phyloP scores from a whole-genome alignment of 2,113 vertebrate species.

The human region DNA sequence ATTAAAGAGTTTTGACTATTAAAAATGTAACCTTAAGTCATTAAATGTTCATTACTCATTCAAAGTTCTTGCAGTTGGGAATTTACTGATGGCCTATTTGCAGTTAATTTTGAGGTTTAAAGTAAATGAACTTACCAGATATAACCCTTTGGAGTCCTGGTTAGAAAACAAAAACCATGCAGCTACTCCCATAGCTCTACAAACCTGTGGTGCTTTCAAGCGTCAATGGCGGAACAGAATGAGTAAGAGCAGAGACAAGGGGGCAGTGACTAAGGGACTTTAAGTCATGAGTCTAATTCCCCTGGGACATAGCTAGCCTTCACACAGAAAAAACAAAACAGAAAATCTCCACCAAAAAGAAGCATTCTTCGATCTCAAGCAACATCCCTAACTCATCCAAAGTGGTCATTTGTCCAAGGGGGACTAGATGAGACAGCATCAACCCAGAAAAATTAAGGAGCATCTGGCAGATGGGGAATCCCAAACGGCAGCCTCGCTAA shows the following conservation, averaged over 20 bases:
- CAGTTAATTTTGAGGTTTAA: neutral
- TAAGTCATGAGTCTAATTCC: neutral
- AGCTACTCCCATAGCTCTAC: neutral
- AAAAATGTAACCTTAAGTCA: constrained; percentile 15
- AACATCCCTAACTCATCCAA: neutral
- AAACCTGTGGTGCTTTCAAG: neutral
- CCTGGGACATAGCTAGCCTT: neutral
- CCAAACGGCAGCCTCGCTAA: neutral
- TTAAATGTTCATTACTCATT: constrained; percentile 22
- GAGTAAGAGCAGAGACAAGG: neutral
- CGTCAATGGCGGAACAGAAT: neutral
- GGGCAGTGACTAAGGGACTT: neutral
- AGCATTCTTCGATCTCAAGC: neutral
- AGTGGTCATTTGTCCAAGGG: neutral
- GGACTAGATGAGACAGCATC: neutral
- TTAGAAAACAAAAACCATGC: neutral
- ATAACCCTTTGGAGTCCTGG: neutral
- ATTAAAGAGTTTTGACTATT: constrained; percentile 9
- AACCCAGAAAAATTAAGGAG: neutral
- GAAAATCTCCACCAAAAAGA: neutral
- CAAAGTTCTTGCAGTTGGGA: neutral
- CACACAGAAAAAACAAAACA: neutral
- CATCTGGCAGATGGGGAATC: neutral
- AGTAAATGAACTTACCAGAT: neutral
- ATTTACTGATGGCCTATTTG: neutral